Evolutionary conservation across 2,113 vertebrate genomes (phyloP).

Genomic region (Ageneiosus marmoratus): DNA sequence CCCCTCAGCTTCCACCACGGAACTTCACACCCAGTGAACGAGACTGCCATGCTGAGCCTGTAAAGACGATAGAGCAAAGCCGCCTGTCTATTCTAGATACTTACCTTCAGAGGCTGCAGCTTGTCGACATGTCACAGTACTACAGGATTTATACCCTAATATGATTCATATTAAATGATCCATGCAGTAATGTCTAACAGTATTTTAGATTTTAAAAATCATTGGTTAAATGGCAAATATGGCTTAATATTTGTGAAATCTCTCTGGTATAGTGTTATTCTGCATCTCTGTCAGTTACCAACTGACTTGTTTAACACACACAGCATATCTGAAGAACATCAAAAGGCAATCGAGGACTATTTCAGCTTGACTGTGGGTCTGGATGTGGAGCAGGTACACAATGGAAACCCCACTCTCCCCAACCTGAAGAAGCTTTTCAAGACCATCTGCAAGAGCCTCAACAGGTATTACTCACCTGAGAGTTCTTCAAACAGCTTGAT

Average conservation of each 20-base stretch:
- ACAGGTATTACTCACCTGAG: slow-evolving; percentile 74
- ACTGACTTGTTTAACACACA: slow-evolving; percentile 20
- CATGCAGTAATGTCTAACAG: neutral
- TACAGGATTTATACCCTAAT: slow-evolving; percentile 14
- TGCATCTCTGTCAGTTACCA: neutral
- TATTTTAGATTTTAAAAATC: neutral
- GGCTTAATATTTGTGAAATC: neutral
- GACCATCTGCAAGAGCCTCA: slow-evolving; percentile 85
- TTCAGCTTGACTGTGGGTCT: slow-evolving; percentile 76
- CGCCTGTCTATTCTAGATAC: slow-evolving; percentile 77
- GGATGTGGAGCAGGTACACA: slow-evolving; percentile 85
- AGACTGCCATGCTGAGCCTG: slow-evolving; percentile 65
- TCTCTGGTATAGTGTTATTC: neutral
- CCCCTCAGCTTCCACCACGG: slow-evolving; percentile 88
- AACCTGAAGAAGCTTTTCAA: slow-evolving; percentile 84
- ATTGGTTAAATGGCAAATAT: neutral
- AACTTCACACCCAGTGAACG: slow-evolving; percentile 75
- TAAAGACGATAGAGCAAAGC: slow-evolving; percentile 65
- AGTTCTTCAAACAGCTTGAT: neutral
- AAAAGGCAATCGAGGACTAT: slow-evolving; percentile 88
- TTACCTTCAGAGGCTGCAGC: slow-evolving; percentile 81
- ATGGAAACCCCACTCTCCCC: slow-evolving; percentile 80
- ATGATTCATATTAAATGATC: neutral
- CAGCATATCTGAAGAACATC: slow-evolving; percentile 86
- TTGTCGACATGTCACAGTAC: slow-evolving; percentile 84